A percentile compares a stretch with the other conserved stretches of the same genome.
These are phyloP conservation scores for Raja brachyura DNA, from an alignment of 2,113 vertebrate genomes.

Conservation along the genomic window DNA sequence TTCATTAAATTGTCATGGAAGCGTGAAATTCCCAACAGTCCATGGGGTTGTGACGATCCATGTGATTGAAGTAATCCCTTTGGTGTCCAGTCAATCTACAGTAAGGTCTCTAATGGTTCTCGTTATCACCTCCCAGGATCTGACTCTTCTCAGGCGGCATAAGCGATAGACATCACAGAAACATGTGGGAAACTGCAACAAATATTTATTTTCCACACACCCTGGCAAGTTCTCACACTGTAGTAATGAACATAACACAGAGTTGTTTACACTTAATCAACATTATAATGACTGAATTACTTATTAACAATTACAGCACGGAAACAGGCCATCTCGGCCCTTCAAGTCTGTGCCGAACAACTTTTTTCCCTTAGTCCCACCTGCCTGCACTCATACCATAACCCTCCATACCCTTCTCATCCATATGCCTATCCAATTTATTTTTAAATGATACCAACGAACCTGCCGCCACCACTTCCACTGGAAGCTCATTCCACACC, in stretches of 20 bases:
- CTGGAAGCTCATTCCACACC: no score
- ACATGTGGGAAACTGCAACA: conserved; percentile 27
- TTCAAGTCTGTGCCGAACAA: no score
- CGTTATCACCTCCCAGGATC: conserved; percentile 12
- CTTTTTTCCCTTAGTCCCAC: no score
- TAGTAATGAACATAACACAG: background rate
- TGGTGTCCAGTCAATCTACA: background rate
- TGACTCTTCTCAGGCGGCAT: background rate
- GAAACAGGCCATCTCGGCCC: no score
- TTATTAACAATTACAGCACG: no score
- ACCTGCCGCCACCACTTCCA: no score
- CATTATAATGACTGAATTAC: background rate
- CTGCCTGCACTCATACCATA: no score
- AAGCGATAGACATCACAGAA: conserved; percentile 16
- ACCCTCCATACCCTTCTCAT: no score
- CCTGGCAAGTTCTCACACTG: conserved; percentile 33
- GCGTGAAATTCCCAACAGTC: conserved; percentile 22
- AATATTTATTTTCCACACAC: conserved; percentile 23
- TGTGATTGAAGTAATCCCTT: conserved; percentile 22
- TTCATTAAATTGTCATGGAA: conserved; percentile 36
- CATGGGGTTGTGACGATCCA: background rate
- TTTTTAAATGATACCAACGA: no score
- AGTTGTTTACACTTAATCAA: background rate
- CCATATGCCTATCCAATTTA: no score
- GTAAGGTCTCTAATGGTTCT: background rate